phyloP scores from a whole-genome alignment of 37 sponge, comb jelly and placozoan genomes.

The Oopsacas minuta region DNA sequence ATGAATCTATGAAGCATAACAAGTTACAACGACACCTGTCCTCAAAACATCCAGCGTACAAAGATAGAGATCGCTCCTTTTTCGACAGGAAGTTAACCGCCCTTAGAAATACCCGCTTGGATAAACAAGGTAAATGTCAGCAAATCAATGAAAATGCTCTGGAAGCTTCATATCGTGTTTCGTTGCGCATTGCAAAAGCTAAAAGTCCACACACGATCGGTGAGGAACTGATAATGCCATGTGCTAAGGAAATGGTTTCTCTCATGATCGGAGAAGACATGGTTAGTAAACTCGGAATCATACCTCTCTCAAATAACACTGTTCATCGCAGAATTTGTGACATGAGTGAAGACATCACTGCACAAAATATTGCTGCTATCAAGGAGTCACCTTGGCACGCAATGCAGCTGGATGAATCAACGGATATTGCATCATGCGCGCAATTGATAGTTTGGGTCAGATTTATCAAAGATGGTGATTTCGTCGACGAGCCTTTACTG shows the following conservation, averaged over 20 bases:
- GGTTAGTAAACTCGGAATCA: background rate
- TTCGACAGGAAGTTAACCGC: background rate
- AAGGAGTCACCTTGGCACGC: background rate
- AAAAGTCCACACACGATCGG: background rate
- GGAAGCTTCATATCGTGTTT: background rate
- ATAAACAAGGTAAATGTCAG: background rate
- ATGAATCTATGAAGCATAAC: background rate
- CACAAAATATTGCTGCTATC: background rate
- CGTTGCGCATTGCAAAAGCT: background rate
- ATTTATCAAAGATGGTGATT: background rate
- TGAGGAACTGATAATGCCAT: background rate
- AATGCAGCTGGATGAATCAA: background rate
- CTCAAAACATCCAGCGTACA: background rate
- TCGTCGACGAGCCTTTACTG: background rate
- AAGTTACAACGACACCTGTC: background rate
- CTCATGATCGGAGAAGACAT: background rate
- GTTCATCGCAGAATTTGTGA: background rate
- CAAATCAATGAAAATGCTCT: background rate
- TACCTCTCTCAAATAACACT: background rate
- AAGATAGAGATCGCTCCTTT: background rate
- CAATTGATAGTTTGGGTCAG: background rate
- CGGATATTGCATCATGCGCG: background rate
- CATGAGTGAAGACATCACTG: background rate
- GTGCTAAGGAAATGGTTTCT: background rate
- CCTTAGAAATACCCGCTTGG: background rate